Base-by-base conservation (phyloP, 2,888 invertebrate genomes). In the Mesorhabditis sp. region DNA sequence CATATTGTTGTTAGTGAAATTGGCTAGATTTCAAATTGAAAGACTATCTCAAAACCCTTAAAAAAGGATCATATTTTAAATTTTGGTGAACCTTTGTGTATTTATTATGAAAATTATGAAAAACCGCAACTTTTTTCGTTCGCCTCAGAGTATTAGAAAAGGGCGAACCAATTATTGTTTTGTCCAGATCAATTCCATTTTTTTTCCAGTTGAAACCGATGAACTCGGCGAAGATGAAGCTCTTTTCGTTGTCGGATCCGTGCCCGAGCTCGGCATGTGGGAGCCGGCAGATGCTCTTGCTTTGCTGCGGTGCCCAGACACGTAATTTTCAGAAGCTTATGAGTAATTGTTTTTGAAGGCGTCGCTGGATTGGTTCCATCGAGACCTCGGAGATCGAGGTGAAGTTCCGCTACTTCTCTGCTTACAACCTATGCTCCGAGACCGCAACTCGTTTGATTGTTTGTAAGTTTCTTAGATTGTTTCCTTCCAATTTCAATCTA, bases 351-450 rank as follows among this genome's bases (percentile, higher is more conserved):
- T 4, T 61, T 70, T 75, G 28, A 62, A 79, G 79, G 15, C 70
- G 65, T 41, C 75, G 79, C 41, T 83, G 82, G 81, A 74, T 68
- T 4, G 82, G 82, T 45, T 71, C 63, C 13, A 71, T 82, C 15
- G 76, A 75, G 7, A 81, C 77, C 5, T 67, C 73, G 42, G 77
- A 70, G 4, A 67, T 74, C 7, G 72, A 72, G 63, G 65, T 83
- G 44, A 80, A 81, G 67, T 84, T 83, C 68, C 83, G 84, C 42
- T 84, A 84, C 61, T 83, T 85, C 70, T 74, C 81, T 67, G 84
- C 78, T 15, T 83, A 84, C 69, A 77, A 79, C 65, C 67, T 84
- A 71, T 75, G 74, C 67, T 74, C 76, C 7, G 83, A 83, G 62
- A 69, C 69, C n/a, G 76, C 70, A 58, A 75, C 74, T 58, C 67